Percentiles rank a stretch among this genome's conserved stretches.
Conservation (phyloP, 2,113 vertebrate genomes). For the Microtus richardsoni region DNA sequence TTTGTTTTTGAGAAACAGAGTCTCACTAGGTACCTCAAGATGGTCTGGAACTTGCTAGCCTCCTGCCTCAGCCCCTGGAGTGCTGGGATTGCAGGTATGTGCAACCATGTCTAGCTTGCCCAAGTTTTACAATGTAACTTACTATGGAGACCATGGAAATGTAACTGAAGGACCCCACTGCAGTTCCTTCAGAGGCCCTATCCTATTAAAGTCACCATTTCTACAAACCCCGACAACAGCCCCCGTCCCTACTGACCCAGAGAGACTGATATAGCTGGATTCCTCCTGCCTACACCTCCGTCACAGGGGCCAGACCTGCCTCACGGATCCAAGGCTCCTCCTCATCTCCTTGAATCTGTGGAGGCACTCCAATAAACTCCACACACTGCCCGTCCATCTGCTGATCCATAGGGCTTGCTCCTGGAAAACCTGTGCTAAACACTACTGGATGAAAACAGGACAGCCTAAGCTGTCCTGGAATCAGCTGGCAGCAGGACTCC, state of each 20-base stretch:
- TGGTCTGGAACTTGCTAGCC: background rate
- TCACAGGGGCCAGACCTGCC: background rate
- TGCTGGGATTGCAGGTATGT: background rate
- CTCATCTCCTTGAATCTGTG: background rate
- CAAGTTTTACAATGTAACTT: background rate
- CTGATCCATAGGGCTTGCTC: background rate
- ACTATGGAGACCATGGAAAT: background rate
- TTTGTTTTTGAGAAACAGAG: background rate
- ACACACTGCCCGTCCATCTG: background rate
- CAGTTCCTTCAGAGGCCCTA: background rate
- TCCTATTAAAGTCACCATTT: background rate
- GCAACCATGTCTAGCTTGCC: background rate
- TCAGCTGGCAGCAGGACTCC: background rate
- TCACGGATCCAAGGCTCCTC: background rate
- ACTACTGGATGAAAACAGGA: background rate
- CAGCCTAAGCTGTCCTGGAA: background rate
- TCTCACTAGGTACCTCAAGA: background rate
- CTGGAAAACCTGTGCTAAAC: conserved; percentile 1
- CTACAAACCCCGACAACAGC: background rate
- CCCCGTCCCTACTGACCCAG: too few relatives aligned
- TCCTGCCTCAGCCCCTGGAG: background rate
- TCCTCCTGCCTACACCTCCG: background rate
- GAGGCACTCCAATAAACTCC: background rate
- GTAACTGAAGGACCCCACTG: background rate
- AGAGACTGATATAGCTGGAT: background rate